Percentiles rank a stretch among this genome's conserved stretches.
Evolutionary conservation across 2,113 vertebrate genomes (phyloP).

Genomic region (Taxidea taxus): DNA sequence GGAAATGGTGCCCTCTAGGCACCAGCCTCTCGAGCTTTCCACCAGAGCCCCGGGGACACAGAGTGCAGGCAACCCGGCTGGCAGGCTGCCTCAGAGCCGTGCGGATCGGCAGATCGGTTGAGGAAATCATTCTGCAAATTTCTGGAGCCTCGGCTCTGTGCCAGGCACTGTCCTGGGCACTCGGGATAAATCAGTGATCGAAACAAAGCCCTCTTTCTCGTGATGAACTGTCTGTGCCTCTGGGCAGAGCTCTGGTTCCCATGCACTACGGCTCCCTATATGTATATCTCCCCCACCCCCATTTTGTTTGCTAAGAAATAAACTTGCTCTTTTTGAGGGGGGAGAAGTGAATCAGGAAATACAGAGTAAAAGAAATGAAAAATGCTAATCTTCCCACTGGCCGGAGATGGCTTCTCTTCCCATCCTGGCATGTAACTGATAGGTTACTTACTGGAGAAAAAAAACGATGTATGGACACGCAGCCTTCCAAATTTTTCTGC

Average conservation of each 20-base stretch:
- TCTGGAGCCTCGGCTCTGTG: background rate
- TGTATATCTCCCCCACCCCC: accelerated
- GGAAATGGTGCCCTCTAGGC: background rate
- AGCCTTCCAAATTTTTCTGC: background rate
- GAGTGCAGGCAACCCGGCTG: accelerated
- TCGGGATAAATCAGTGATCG: background rate
- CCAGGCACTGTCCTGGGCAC: too few species aligned
- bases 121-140: background rate
- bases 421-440: too few species aligned
- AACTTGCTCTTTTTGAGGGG: background rate
- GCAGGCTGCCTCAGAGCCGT: background rate
- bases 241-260: too few species aligned
- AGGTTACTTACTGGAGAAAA: background rate
- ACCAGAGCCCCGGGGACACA: too few species aligned
- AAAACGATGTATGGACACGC: background rate
- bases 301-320: background rate
- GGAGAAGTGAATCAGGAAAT: background rate
- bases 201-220: background rate
- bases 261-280: background rate
- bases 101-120: accelerated
- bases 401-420: background rate
- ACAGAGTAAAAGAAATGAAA: background rate
- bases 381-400: background rate
- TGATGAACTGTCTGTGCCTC: too few species aligned
- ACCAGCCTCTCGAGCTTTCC: too few species aligned